Conservation (phyloP, 2,113 vertebrate genomes). For the Anhinga anhinga region DNA sequence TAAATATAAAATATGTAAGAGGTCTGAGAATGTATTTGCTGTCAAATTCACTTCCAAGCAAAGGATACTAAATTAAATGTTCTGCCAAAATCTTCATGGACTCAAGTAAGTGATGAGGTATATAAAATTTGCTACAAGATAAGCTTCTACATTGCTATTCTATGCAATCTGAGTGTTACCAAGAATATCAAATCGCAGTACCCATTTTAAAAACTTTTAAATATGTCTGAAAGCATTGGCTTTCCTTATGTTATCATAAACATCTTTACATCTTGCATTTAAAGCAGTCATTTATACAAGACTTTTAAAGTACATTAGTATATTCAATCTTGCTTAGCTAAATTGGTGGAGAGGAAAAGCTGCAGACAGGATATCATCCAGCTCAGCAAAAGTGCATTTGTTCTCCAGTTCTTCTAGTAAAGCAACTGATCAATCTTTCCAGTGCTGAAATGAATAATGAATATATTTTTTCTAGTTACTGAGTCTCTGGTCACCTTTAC, state of each 20-base stretch:
- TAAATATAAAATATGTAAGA: slow-evolving; percentile 16
- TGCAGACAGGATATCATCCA: background rate
- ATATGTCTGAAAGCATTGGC: background rate
- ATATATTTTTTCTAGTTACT: background rate
- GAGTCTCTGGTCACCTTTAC: background rate
- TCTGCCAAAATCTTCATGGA: background rate
- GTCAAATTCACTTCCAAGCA: background rate
- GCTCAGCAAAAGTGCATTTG: background rate
- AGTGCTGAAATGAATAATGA: background rate
- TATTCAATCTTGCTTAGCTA: background rate
- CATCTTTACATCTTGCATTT: background rate
- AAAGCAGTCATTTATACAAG: background rate
- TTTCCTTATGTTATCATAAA: background rate
- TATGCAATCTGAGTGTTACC: background rate
- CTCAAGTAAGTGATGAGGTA: background rate
- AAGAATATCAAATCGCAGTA: background rate
- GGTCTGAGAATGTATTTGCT: background rate
- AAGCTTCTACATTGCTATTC: slow-evolving; percentile 15
- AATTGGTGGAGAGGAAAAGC: background rate
- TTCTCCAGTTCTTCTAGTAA: background rate
- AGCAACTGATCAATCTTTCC: background rate
- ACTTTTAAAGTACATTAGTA: background rate
- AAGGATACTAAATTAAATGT: background rate
- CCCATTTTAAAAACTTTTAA: background rate
- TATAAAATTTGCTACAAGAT: background rate